Conservation (phyloP, 2,797 vertebrate species). For the Lepidocolaptes lacrymiger region DNA sequence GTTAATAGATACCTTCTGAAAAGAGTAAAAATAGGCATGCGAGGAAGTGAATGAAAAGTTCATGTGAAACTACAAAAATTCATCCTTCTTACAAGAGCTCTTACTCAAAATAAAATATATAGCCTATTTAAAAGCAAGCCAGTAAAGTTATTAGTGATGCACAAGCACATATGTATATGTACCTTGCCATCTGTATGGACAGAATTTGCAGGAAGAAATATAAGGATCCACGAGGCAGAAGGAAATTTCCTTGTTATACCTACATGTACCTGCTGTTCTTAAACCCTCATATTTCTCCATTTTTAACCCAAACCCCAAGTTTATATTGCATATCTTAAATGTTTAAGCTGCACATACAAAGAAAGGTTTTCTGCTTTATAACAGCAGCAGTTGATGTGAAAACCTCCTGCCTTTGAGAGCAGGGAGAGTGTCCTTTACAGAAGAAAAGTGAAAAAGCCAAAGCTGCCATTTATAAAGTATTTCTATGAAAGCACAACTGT, state of each 20-base stretch:
- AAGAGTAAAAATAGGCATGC: background rate
- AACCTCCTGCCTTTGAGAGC: background rate
- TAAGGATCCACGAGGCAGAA: background rate
- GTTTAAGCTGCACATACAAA: background rate
- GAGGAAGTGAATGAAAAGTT: background rate
- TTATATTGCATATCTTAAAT: background rate
- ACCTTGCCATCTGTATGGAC: background rate
- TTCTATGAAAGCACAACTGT: background rate
- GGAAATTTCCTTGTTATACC: background rate
- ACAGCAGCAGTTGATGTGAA: background rate
- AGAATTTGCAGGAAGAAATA: background rate
- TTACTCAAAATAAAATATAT: background rate
- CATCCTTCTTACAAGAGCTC: background rate
- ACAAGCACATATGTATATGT: accelerated
- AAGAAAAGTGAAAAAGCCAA: conserved; percentile 21
- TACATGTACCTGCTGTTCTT: background rate
- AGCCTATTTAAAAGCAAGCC: background rate
- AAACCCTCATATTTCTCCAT: background rate
- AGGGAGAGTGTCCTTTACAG: background rate
- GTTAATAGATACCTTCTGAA: background rate
- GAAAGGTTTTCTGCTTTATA: background rate
- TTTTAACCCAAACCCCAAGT: background rate
- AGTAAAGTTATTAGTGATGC: background rate
- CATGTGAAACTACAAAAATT: background rate
- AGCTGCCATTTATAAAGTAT: conserved; percentile 6